Evolutionary conservation across 1,140 invertebrate genomes (phyloP).

Genomic region (Hyles vespertilio): DNA sequence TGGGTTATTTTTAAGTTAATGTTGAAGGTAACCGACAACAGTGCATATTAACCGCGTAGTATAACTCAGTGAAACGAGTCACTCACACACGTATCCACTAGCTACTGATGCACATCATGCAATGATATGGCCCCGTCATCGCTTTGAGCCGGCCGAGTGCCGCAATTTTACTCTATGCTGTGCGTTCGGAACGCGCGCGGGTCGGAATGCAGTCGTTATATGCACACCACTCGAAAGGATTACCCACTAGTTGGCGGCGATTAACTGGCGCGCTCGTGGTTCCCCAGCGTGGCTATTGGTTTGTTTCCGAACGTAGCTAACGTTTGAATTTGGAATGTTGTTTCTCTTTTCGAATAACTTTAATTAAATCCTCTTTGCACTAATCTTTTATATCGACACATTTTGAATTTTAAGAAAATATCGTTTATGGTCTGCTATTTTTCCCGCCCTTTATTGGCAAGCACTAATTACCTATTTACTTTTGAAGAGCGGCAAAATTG

Average conservation of each 20-base stretch:
- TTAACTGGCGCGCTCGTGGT: conserved; percentile 53
- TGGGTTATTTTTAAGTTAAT: background rate
- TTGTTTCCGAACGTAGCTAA: conserved; percentile 42
- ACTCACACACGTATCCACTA: conserved; percentile 18
- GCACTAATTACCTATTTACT: too few relatives aligned
- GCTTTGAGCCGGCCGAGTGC: conserved; percentile 46
- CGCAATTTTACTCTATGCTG: conserved; percentile 42
- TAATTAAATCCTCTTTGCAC: conserved; percentile 14
- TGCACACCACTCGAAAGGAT: conserved; percentile 63
- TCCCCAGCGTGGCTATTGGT: conserved; percentile 42
- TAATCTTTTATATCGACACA: too few relatives aligned
- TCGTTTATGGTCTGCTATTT: too few relatives aligned
- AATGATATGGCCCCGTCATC: conserved; percentile 44
- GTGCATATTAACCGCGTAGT: background rate
- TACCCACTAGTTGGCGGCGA: conserved; percentile 57
- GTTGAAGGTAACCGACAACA: background rate
- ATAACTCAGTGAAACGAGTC: conserved; percentile 9
- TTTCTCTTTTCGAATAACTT: conserved; percentile 28
- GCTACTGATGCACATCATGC: conserved; percentile 35
- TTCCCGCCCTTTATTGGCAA: too few relatives aligned
- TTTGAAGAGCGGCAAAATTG: too few relatives aligned
- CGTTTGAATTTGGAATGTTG: conserved; percentile 31
- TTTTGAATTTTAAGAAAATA: too few relatives aligned
- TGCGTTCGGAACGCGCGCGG: conserved; percentile 25
- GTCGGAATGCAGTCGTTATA: conserved; percentile 57